Evolutionary conservation across 2,797 vertebrate species (phyloP), one percentile per base, ranked within the genome.

Genomic region (Darevskia nairensis): DNA sequence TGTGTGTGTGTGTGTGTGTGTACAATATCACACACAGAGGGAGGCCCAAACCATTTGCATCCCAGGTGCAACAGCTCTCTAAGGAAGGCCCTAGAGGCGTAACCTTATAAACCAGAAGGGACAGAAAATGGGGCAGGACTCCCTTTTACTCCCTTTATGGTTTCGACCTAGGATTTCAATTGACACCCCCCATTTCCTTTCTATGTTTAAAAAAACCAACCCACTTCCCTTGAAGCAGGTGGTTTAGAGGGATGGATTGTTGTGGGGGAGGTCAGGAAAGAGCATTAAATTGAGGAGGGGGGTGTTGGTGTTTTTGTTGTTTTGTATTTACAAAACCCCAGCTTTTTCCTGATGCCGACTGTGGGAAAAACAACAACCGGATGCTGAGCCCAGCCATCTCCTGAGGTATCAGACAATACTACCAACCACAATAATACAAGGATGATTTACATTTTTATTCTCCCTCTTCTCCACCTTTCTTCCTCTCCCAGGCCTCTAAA

Each of bases 321-420:
- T 82, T 81, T 68, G 25, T 89, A 71, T 78, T 88, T 85, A 90
- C 86, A 72, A 85, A 64, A 88, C 61, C 41, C 61, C 89, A 90
- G 89, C 82, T 85, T 87, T 82, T 90, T 88, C 86, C 90, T 86
- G 87, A 13, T 77, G 41, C 41, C 55, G 80, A 83, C 15, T 84
- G 82, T 91, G 87, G 84, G 86, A 88, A 88, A 71, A 82, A 85
- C 55, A 86, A 82, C 84, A 91, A 39, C 32, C 72, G 86, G 83
- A 88, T 87, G 71, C 7, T 3, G 74, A 77, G 71, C 76, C 29
- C 46, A 69, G 84, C 72, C 88, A 21, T 71, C 79, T 86, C 84
- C 61, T 44, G 84, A 79, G 68, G 80, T 79, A 32, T n/a, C 1
- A 19, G 84, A 89, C 88, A 89, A 89, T 89, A n/a, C 59, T 35